Base-by-base conservation (phyloP, 2,888 invertebrate genomes). In the Caprella mutica region DNA sequence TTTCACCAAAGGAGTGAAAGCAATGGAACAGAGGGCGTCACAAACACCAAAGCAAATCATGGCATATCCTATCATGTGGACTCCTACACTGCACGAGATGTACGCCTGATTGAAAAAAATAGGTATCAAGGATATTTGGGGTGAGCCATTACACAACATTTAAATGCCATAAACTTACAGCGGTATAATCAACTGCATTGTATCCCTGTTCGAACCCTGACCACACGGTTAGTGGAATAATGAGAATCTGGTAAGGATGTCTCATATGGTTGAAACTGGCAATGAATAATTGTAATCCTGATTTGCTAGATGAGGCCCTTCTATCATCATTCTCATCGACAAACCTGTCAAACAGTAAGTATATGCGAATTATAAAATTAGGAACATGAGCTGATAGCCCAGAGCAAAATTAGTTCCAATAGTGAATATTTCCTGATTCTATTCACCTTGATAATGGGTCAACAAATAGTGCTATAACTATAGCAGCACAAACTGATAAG, bases 121-220 rank as follows among this genome's bases (percentile, higher is more conserved):
- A 8, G 2, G 33, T 3, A 29, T 55, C 8, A 51, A 40, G 17
- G 3, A 39, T 40, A 43, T 35, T 17, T 2, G 14, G 17, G 3
- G 8, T 54, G 8, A 19, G 23, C n/a, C n/a, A n/a, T 3, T 17
- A 19, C n/a, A 17, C n/a, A 44, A 17, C 19, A 21, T 17, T 4
- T 19, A 19, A n/a, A 23, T 56, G 14, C 27, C 29, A 3, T 26
- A 48, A 35, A 68, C 73, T 69, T 65, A 77, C 76, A 68, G 73
- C 72, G 0, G 76, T 77, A 66, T 71, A 77, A 50, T 76, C 74
- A 2, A 92, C 93, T 21, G 88, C 87, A 67, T 93, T 87, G 75
- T 93, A 96, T 0, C 93, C 96, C 72, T 96, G 96, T 71, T 96
- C 94, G 81, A 97, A 86, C 58, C 96, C 96, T 68, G 93, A 92